A percentile compares a stretch with the other conserved stretches of the same genome.
These are phyloP conservation scores for Mallotus villosus DNA, from an alignment of 2,797 vertebrate genomes.

Conservation along the genomic window DNA sequence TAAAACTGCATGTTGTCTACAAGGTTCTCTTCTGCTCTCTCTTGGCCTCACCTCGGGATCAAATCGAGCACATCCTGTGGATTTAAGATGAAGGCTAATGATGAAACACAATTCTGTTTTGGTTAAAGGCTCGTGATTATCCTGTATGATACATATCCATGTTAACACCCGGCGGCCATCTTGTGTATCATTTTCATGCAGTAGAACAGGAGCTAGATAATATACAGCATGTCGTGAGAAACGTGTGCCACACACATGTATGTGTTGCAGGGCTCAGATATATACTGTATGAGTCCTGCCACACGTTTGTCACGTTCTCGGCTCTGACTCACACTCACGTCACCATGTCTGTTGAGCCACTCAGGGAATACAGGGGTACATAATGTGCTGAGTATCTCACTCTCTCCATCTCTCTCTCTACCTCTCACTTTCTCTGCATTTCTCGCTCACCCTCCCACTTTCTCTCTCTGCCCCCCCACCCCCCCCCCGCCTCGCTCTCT, in stretches of 20 bases:
- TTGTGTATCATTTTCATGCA: not conserved
- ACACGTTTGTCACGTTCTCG: not conserved
- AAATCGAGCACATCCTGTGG: not conserved
- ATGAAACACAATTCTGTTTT: not conserved
- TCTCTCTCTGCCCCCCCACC: not conserved
- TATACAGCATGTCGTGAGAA: no score
- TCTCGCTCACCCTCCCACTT: not conserved
- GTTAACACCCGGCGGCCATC: not conserved
- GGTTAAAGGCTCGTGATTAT: not conserved
- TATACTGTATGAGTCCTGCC: not conserved
- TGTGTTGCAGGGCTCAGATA: no score
- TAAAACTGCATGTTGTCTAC: slow-evolving; percentile 30
- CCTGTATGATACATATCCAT: not conserved
- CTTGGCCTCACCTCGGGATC: not conserved
- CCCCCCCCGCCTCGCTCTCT: not conserved
- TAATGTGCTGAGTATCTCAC: not conserved
- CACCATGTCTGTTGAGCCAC: slow-evolving; percentile 1
- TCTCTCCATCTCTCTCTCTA: not conserved
- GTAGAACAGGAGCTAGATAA: no score
- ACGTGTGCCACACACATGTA: no score
- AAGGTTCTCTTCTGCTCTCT: not conserved
- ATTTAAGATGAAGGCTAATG: not conserved
- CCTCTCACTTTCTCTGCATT: not conserved
- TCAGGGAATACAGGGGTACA: slow-evolving; percentile 6
- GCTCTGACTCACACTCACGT: slow-evolving; percentile 1